Percentiles rank a stretch among this genome's conserved stretches.
These are phyloP conservation scores for Bombyx huttoni DNA, from an alignment of 2,888 invertebrate species.

Conservation along the genomic window DNA sequence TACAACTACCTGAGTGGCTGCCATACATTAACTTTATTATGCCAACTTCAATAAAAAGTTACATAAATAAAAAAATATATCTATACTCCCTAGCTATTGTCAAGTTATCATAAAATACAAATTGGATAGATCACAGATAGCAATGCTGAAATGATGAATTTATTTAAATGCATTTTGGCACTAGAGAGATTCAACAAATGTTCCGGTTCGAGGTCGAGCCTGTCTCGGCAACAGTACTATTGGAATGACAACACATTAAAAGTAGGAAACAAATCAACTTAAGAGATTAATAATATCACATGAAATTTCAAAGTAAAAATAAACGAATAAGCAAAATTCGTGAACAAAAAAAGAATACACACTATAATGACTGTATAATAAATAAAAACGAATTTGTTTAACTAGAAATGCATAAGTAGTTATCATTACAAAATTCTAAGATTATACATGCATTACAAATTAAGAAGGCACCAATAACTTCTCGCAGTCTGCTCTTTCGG, in stretches of 20 bases:
- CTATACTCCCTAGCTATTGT: slow-evolving; percentile 45
- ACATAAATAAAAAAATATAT: slow-evolving; percentile 59
- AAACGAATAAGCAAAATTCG: slow-evolving; percentile 52
- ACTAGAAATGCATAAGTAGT: slow-evolving; percentile 66
- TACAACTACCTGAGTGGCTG: slow-evolving; percentile 43
- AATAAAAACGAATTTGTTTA: slow-evolving; percentile 63
- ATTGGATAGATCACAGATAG: slow-evolving; percentile 51
- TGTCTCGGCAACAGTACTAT: slow-evolving; percentile 7
- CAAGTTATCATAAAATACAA: slow-evolving; percentile 38
- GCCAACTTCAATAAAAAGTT: slow-evolving; percentile 59
- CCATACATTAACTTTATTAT: slow-evolving; percentile 43
- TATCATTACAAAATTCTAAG: slow-evolving; percentile 48
- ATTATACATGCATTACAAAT: slow-evolving; percentile 53
- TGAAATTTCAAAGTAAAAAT: slow-evolving; percentile 58
- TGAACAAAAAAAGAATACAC: slow-evolving; percentile 54
- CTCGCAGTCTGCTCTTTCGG: slow-evolving; percentile 22
- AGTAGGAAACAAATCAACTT: slow-evolving; percentile 43
- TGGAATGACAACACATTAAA: slow-evolving; percentile 13
- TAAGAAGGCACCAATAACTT: slow-evolving; percentile 50
- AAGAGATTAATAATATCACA: slow-evolving; percentile 66
- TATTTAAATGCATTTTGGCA: slow-evolving; percentile 55
- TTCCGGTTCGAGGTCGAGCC: slow-evolving; percentile 11
- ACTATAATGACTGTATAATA: slow-evolving; percentile 58
- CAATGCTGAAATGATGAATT: slow-evolving; percentile 31
- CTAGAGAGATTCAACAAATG: slow-evolving; percentile 48